These are phyloP conservation scores for Avahi laniger DNA, from an alignment of 2,797 vertebrate genomes.

Conservation along the genomic window DNA sequence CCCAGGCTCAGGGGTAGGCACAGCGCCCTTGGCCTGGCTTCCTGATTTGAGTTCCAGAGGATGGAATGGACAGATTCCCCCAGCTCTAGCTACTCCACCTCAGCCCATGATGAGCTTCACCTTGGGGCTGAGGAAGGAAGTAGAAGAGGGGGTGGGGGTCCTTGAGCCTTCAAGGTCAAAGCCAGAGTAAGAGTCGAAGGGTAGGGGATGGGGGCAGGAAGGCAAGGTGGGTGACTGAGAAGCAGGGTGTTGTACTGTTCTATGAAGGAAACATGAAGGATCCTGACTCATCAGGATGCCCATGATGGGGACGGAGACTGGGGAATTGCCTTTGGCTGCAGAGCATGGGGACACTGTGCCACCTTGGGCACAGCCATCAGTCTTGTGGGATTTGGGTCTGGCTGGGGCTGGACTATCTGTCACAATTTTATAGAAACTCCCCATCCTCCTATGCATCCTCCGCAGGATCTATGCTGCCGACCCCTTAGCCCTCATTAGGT, in stretches of 20 bases:
- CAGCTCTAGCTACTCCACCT: background rate
- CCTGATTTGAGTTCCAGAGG: background rate
- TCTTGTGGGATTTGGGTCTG: background rate
- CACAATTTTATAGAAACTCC: background rate
- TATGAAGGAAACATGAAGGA: background rate
- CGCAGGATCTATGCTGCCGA: background rate
- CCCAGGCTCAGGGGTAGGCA: background rate
- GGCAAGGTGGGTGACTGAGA: background rate
- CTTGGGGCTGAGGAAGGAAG: background rate
- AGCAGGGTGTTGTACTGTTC: background rate
- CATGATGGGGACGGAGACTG: background rate
- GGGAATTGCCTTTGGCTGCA: background rate
- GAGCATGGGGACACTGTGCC: background rate
- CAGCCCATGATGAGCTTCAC: background rate
- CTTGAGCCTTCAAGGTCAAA: background rate
- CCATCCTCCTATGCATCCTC: background rate
- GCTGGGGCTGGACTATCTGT: background rate
- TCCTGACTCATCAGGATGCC: background rate
- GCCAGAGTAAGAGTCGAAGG: background rate
- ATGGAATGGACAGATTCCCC: background rate
- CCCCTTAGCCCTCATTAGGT: conserved; percentile 8
- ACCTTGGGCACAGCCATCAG: background rate
- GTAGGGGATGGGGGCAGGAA: background rate
- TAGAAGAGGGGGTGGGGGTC: background rate
- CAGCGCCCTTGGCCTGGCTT: background rate